These are phyloP conservation scores for Australoheros scitulus DNA, from an alignment of 2,113 vertebrate species.

Conservation along the genomic window DNA sequence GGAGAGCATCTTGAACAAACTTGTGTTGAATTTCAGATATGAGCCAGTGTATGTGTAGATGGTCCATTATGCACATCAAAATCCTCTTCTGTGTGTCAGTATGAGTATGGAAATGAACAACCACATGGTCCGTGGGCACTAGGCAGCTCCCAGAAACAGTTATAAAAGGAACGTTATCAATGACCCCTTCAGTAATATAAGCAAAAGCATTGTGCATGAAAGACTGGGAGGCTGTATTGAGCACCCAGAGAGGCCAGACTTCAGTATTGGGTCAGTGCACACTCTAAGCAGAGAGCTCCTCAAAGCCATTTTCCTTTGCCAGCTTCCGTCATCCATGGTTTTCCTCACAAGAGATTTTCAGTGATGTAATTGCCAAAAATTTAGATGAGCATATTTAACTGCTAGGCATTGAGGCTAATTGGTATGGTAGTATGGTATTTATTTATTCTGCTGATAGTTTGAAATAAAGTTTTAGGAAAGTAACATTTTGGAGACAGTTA, in stretches of 20 bases:
- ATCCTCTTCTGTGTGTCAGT: conserved; percentile 3
- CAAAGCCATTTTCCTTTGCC: conserved; percentile 29
- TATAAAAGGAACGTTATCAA: conserved; percentile 55
- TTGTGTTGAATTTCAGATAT: conserved; percentile 4
- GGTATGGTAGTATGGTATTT: background rate
- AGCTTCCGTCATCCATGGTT: conserved; percentile 19
- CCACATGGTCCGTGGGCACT: conserved; percentile 11
- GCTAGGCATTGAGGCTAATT: background rate
- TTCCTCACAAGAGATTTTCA: conserved; percentile 27
- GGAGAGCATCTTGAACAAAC: conserved; percentile 18
- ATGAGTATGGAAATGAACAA: conserved; percentile 30
- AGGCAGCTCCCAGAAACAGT: conserved; percentile 33
- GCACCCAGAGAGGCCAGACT: conserved; percentile 54
- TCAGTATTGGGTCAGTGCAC: conserved; percentile 71
- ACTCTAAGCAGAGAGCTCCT: conserved; percentile 61
- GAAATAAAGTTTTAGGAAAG: conserved; percentile 3
- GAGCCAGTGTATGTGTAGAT: background rate
- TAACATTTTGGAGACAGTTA: background rate
- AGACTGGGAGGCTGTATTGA: conserved; percentile 44
- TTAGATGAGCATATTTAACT: conserved; percentile 45
- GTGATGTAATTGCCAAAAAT: conserved; percentile 53
- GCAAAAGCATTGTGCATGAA: conserved; percentile 44
- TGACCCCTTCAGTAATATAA: conserved; percentile 66
- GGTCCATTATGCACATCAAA: conserved; percentile 3
- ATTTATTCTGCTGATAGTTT: background rate